Evolutionary conservation across 1,140 invertebrate species (phyloP), one percentile per base, ranked within the genome.

Genomic region (Pseudomyrmex dendroicus): DNA sequence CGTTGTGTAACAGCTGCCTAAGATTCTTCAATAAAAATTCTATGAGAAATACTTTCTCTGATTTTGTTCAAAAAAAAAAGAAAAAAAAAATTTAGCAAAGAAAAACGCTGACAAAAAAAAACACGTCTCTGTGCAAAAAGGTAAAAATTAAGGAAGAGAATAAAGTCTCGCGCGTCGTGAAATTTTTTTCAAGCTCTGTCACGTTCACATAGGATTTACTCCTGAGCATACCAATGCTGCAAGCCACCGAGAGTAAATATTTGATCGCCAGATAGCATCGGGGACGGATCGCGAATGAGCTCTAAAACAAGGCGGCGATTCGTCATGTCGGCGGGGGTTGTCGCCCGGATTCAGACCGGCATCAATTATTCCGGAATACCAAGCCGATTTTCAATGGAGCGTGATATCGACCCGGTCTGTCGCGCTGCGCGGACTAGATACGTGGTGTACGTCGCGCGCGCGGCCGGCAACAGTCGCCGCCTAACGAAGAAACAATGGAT

Each of bases 401-500:
- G 54, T 61, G 76, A 84, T 82, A 80, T 83, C 68, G 70, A 86
- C 68, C 86, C 17, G 84, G 85, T 86, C 20, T 22, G 80, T 50
- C 82, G 78, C 64, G 44, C 52, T 44, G 56, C 73, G 46, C 44
- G 17, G 54, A 20, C 35, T 9, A 63, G 70, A 66, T 76, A 83
- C 66, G 56, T 77, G 44, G 52, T 50, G 35, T 52, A 66, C 48
- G 52, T 68, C 61, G 46, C 66, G 17, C 46, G 20, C 25, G 70
- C 48, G 77, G 67, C 44, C 66, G 54, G 20, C 70, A 62, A 35
- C 57, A 35, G 44, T 83, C 70, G 85, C 86, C 87, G 70, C 59
- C 82, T 89, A 89, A 89, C 86, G 82, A 89, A 85, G 77, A 86
- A 78, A 89, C 87, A 87, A 73, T 70, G 84, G 74, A 85, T 82